Conservation (phyloP, 2,888 invertebrate genomes). For the Sphinx pinastri region DNA sequence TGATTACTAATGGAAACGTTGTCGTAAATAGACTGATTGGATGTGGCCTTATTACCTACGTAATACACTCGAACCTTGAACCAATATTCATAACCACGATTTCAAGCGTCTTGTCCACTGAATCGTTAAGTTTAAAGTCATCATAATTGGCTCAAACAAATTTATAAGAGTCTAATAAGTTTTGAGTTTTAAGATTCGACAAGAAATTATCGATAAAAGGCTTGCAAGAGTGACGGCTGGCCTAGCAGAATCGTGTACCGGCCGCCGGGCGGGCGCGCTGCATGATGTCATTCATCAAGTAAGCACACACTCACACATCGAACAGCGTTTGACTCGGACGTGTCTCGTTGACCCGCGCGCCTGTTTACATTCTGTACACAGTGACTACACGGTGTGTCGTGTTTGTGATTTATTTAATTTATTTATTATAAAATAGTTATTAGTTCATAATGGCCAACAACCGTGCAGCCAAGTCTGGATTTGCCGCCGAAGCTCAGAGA, state of each 20-base stretch:
- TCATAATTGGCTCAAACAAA: too few relatives aligned
- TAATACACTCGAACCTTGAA: too few relatives aligned
- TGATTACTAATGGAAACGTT: too few relatives aligned
- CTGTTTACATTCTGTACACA: slow-evolving; percentile 78
- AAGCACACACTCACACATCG: slow-evolving; percentile 74
- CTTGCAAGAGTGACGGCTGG: slow-evolving; percentile 39
- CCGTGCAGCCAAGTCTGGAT: slow-evolving; percentile 95
- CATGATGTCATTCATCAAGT: slow-evolving; percentile 80
- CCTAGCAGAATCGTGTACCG: slow-evolving; percentile 46
- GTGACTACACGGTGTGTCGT: slow-evolving; percentile 73
- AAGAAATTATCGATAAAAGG: slow-evolving; percentile 41
- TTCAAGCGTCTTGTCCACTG: too few relatives aligned
- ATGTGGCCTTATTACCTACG: too few relatives aligned
- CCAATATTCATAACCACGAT: too few relatives aligned
- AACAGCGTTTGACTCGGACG: slow-evolving; percentile 62
- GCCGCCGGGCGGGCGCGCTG: slow-evolving; percentile 54
- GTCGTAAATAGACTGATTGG: too few relatives aligned
- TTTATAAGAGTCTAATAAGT: too few relatives aligned
- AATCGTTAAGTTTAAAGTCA: too few relatives aligned
- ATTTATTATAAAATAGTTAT: slow-evolving; percentile 59
- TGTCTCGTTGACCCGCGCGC: slow-evolving; percentile 56
- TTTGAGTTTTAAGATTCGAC: too few relatives aligned
- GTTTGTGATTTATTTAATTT: slow-evolving; percentile 76
- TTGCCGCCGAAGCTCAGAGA: slow-evolving; percentile 97
- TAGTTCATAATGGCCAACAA: slow-evolving; percentile 88